phyloP scores from a whole-genome alignment of 2,113 vertebrate genomes.

The Motacilla alba region DNA sequence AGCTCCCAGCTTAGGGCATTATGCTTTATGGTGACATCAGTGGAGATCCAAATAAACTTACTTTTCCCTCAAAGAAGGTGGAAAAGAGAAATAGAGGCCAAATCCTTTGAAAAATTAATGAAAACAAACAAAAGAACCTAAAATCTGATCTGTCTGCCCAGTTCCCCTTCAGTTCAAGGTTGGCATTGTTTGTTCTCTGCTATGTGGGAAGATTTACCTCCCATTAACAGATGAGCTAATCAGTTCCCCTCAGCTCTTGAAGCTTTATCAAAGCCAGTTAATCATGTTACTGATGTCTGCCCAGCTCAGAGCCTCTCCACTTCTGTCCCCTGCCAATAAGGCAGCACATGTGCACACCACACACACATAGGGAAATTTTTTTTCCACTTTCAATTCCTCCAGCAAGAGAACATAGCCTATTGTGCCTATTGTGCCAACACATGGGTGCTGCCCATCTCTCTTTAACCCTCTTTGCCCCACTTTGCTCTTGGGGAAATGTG shows the following conservation, averaged over 20 bases:
- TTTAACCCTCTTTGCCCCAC: not conserved
- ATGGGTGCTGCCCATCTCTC: not conserved
- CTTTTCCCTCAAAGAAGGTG: not conserved
- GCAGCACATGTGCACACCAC: fast-evolving
- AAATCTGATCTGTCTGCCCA: not conserved
- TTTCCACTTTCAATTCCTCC: not conserved
- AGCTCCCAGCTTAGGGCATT: not conserved
- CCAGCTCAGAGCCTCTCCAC: not conserved
- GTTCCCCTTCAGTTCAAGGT: not conserved
- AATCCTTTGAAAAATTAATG: not conserved
- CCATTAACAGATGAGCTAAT: conserved; percentile 33
- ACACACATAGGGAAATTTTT: not conserved
- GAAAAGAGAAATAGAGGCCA: not conserved
- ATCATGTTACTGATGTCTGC: not conserved
- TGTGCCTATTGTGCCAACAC: not conserved
- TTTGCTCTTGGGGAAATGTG: not conserved
- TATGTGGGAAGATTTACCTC: not conserved
- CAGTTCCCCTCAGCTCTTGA: not conserved
- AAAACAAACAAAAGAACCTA: not conserved
- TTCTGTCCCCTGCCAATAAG: not conserved
- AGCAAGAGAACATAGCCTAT: not conserved
- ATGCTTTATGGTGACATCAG: not conserved
- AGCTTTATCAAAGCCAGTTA: conserved; percentile 44
- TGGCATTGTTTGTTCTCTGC: not conserved
- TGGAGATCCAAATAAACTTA: not conserved